Conservation (phyloP, 2,113 vertebrate species). For the Chloebia gouldiae region DNA sequence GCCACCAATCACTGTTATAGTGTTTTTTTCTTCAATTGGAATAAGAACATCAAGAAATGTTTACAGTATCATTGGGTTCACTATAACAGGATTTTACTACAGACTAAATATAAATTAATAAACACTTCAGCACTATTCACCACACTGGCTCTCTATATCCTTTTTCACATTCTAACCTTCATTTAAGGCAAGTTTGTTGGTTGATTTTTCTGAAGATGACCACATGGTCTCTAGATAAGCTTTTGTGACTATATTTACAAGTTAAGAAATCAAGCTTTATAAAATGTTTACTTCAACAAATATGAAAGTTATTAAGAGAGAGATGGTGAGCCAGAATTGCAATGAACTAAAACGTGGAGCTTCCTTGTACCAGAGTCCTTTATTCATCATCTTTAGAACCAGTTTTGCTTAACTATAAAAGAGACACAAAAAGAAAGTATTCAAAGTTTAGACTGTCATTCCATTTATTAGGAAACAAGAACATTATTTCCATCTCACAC, state of each 20-base stretch:
- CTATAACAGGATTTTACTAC: conserved; percentile 57
- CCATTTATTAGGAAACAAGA: conserved; percentile 45
- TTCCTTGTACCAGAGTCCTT: conserved; percentile 49
- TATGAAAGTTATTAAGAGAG: conserved; percentile 35
- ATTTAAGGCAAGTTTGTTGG: conserved; percentile 71
- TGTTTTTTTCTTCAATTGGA: conserved; percentile 4
- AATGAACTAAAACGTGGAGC: conserved; percentile 55
- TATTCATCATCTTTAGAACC: conserved; percentile 93
- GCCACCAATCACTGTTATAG: neutral
- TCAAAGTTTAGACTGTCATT: conserved; percentile 22
- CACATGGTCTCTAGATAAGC: conserved; percentile 42
- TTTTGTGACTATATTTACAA: conserved; percentile 10
- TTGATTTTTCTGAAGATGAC: conserved; percentile 25
- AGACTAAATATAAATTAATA: conserved; percentile 51
- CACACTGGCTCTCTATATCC: neutral
- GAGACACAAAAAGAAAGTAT: conserved; percentile 63
- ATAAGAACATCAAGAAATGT: conserved; percentile 15
- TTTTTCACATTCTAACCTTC: conserved; percentile 58
- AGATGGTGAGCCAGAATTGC: conserved; percentile 56
- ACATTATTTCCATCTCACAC: conserved; percentile 12
- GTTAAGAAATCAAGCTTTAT: conserved; percentile 61
- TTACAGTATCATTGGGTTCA: conserved; percentile 7
- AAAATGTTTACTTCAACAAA: conserved; percentile 66
- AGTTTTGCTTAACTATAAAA: conserved; percentile 91
- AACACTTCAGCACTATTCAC: conserved; percentile 39